Base-by-base conservation (phyloP, 1,140 invertebrate genomes). In the Drosophila azteca region DNA sequence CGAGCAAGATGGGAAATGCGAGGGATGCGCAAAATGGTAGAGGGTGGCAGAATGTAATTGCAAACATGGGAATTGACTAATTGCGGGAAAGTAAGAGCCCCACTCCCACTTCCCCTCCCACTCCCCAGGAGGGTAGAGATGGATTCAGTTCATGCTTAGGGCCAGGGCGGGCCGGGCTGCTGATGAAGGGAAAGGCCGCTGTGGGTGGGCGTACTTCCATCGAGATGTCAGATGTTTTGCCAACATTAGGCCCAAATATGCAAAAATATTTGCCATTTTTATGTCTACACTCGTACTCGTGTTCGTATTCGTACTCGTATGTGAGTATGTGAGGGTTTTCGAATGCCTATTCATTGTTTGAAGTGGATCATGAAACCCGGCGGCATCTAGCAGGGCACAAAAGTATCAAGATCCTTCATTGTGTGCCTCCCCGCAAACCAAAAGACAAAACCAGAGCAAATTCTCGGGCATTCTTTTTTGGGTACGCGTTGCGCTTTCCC, bases 21-120 rank as follows among this genome's bases (percentile, higher is more conserved):
- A 55, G 24, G 43, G 69, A 44, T 50, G 51, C 29, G 44, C 24
- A 31, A 51, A 57, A 74, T 55, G 51, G 53, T 24, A 45, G 55
- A 63, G 55, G 55, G 55, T 41, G 43, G 13, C 17, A 43, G 54
- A 31, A 26, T 31, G 59, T 71, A 77, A 81, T 68, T 73, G 73
- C 67, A 67, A 76, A 70, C 78, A 73, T 81, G 78, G 73, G 72
- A 81, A 81, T 81, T 77, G 72, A 77, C 72, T 81, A 81, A 81
- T 81, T 81, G 79, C 60, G 61, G 70, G 72, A 71, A 80, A 76
- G 70, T 45, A 54, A 61, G 68, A 43, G 53, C 52, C 35, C 46
- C 55, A 39, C 35, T 26, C 24, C 24, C 24, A 26, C 5, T 6
- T 3, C 24, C 24, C 24, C 24, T 26, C 24, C 17, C 17, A 35